phyloP scores from a whole-genome alignment of 2,888 invertebrate species.

The Caenorhabditis imperialis region DNA sequence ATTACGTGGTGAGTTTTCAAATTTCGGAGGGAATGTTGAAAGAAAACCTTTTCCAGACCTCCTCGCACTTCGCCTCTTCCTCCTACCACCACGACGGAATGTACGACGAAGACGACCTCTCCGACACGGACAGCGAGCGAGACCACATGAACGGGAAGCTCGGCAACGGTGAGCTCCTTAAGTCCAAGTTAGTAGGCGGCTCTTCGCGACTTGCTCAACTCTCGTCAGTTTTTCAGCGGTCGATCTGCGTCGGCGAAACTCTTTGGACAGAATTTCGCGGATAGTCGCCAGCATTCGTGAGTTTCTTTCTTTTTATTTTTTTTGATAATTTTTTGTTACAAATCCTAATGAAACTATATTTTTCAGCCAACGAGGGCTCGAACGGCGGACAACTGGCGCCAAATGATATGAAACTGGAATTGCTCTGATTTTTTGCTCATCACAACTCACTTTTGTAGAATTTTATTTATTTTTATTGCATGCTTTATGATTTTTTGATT shows the following conservation, averaged over 20 bases:
- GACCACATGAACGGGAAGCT: constrained; percentile 34
- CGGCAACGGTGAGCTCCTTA: constrained; percentile 52
- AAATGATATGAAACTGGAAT: constrained; percentile 37
- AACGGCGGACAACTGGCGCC: not conserved
- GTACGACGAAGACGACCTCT: constrained; percentile 48
- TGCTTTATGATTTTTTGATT: not conserved
- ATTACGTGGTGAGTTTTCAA: constrained; percentile 53
- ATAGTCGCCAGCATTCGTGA: constrained; percentile 65
- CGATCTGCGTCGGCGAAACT: constrained; percentile 59
- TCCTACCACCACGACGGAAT: constrained; percentile 31
- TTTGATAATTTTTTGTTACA: not conserved
- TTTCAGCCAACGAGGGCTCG: constrained; percentile 31
- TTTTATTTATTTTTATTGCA: constrained; percentile 9
- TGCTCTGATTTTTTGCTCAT: constrained; percentile 29
- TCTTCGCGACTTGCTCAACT: too few species aligned
- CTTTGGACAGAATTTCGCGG: constrained; percentile 60
- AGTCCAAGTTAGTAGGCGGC: too few species aligned
- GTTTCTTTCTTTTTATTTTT: constrained; percentile 12
- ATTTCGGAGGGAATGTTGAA: not conserved
- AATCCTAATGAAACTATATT: not conserved
- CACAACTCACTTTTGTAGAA: not conserved
- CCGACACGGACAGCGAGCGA: constrained; percentile 38
- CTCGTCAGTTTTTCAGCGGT: constrained; percentile 55
- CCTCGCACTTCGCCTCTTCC: constrained; percentile 47
- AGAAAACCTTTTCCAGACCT: constrained; percentile 34